Evolutionary conservation across 2,888 invertebrate genomes (phyloP).

Genomic region (Herminia tarsipennalis): DNA sequence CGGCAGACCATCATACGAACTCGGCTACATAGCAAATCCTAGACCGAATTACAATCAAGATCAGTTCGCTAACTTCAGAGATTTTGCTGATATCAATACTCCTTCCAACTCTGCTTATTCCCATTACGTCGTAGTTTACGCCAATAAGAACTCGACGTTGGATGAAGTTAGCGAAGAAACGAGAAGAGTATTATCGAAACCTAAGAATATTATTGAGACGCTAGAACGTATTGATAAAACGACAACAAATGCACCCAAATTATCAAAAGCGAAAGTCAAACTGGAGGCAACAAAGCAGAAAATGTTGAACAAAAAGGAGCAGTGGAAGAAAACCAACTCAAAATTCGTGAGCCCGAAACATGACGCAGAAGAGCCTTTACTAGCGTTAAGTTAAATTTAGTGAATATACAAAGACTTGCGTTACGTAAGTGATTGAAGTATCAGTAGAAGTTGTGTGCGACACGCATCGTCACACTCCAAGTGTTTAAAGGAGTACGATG

Average conservation of each 20-base stretch:
- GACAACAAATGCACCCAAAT: slow-evolving; percentile 72
- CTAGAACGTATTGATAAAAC: slow-evolving; percentile 89
- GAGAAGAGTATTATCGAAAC: slow-evolving; percentile 79
- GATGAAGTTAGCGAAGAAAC: slow-evolving; percentile 81
- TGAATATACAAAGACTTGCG: slow-evolving; percentile 75
- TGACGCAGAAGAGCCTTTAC: slow-evolving; percentile 87
- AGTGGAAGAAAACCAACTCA: slow-evolving; percentile 75
- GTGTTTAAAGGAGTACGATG: slow-evolving; percentile 65
- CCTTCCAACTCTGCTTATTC: slow-evolving; percentile 93
- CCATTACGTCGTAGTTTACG: slow-evolving; percentile 93
- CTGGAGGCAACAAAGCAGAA: slow-evolving; percentile 83
- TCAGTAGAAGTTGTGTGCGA: slow-evolving; percentile 44
- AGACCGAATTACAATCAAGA: slow-evolving; percentile 91
- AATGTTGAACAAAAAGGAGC: slow-evolving; percentile 72
- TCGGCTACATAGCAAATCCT: slow-evolving; percentile 88
- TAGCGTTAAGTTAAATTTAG: slow-evolving; percentile 88
- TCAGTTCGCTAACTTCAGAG: slow-evolving; percentile 95
- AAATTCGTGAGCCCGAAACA: slow-evolving; percentile 71
- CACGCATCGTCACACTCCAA: slow-evolving; percentile 47
- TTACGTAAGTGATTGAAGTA: slow-evolving; percentile 70
- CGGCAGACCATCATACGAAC: slow-evolving; percentile 88
- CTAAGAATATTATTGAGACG: slow-evolving; percentile 94
- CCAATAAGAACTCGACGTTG: slow-evolving; percentile 90
- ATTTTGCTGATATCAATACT: slow-evolving; percentile 95
- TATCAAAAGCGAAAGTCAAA: slow-evolving; percentile 88